A percentile compares a stretch with the other conserved stretches of the same genome.
These are phyloP conservation scores for Sebastes baramenuke DNA, from an alignment of 2,797 vertebrate genomes.

Conservation along the genomic window DNA sequence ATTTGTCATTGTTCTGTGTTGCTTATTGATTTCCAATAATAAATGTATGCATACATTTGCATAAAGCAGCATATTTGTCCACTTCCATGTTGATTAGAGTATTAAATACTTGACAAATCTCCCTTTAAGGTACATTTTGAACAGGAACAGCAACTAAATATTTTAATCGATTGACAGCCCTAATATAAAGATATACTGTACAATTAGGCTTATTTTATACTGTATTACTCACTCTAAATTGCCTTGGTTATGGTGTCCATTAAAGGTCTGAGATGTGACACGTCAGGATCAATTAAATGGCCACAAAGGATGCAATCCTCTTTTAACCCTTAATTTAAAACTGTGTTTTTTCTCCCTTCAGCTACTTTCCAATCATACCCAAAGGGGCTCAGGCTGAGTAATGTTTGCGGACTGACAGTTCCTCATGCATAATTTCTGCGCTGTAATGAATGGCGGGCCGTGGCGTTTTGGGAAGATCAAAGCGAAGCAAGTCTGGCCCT, in stretches of 20 bases:
- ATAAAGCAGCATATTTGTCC: too few relatives aligned
- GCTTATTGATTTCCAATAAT: too few relatives aligned
- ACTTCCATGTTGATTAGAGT: too few relatives aligned
- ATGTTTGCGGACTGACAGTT: constrained; percentile 24
- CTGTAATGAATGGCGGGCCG: constrained; percentile 37
- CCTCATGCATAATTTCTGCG: constrained; percentile 47
- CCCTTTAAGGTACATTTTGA: too few relatives aligned
- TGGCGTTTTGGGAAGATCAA: constrained; percentile 48
- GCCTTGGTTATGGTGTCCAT: not conserved
- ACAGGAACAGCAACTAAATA: too few relatives aligned
- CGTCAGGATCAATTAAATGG: constrained; percentile 26
- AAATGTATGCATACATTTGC: too few relatives aligned
- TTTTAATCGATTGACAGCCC: too few relatives aligned
- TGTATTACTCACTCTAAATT: not conserved
- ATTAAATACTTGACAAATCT: too few relatives aligned
- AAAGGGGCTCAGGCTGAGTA: constrained; percentile 16
- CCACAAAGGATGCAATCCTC: not conserved
- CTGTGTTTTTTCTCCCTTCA: not conserved
- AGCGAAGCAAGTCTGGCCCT: constrained; percentile 44
- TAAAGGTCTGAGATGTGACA: constrained; percentile 20
- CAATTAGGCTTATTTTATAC: not conserved
- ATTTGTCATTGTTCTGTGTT: too few relatives aligned
- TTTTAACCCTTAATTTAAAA: constrained; percentile 40
- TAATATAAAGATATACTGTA: not conserved
- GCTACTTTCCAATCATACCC: constrained; percentile 3